These are phyloP conservation scores for Intellagama lesueurii DNA, from an alignment of 2,797 vertebrate genomes.

Conservation along the genomic window DNA sequence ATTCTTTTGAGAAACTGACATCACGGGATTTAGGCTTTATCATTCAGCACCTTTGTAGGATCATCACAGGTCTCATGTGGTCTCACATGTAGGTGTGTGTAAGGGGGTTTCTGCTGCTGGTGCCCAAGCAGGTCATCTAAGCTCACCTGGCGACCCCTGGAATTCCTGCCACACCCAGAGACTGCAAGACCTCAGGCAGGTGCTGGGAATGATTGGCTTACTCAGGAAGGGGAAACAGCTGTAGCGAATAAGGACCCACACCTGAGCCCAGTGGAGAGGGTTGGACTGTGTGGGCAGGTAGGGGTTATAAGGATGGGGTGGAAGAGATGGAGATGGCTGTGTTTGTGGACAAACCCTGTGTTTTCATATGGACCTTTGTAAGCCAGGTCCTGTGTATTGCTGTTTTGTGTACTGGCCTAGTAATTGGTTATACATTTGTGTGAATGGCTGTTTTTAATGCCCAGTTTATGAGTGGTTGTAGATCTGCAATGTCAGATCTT, in stretches of 20 bases:
- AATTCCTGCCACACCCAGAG: no score
- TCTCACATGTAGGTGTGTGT: not conserved
- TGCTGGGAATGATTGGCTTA: no score
- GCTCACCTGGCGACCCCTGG: no score
- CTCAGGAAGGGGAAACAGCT: no score
- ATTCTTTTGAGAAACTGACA: not conserved
- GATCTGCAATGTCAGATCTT: constrained; percentile 8
- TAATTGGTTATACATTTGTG: not conserved
- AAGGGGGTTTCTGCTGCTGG: no score
- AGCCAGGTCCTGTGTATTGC: not conserved
- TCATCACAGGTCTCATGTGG: not conserved
- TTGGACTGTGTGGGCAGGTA: no score
- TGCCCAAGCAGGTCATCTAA: no score
- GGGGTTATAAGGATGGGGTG: not conserved
- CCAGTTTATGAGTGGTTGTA: not conserved
- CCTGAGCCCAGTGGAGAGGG: no score
- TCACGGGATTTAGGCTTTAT: not conserved
- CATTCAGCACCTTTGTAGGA: no score
- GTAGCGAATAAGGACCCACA: no score
- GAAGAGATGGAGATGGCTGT: not conserved
- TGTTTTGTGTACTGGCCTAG: not conserved
- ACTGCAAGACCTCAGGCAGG: no score
- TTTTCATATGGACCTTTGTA: not conserved
- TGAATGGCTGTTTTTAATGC: constrained; percentile 1
- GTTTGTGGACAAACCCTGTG: not conserved